Evolutionary conservation across 2,888 invertebrate species (phyloP).

Genomic region (Temnothorax unifasciatus): DNA sequence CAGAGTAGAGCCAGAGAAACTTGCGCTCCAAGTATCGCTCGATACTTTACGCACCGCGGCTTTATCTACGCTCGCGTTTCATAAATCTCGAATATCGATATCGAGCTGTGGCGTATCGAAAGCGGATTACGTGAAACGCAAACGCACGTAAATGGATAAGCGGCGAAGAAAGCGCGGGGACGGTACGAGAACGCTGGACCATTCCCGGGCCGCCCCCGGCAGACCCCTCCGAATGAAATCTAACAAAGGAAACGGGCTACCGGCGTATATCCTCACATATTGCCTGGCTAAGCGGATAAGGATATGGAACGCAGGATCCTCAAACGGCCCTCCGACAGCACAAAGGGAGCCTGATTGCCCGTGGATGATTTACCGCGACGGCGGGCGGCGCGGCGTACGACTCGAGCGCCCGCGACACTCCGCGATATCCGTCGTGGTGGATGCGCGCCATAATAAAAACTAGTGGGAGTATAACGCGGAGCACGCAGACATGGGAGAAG

Average conservation of each 20-base stretch:
- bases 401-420: slow-evolving; percentile 29
- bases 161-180: slow-evolving; percentile 19
- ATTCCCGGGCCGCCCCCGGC: background rate
- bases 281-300: slow-evolving; percentile 60
- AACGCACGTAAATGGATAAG: slow-evolving; percentile 39
- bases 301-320: slow-evolving; percentile 53
- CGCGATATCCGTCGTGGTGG: slow-evolving; percentile 58
- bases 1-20: background rate
- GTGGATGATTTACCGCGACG: slow-evolving; percentile 72
- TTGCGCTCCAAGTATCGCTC: slow-evolving; percentile 1
- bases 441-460: slow-evolving; percentile 58
- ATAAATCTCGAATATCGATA: slow-evolving; percentile 41
- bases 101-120: slow-evolving; percentile 1
- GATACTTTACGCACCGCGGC: background rate
- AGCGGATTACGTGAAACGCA: slow-evolving; percentile 48
- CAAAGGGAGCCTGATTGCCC: slow-evolving; percentile 71
- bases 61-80: slow-evolving; percentile 11
- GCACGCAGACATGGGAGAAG: slow-evolving; percentile 8
- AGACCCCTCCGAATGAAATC: slow-evolving; percentile 32
- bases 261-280: slow-evolving; percentile 66
- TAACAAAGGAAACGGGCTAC: slow-evolving; percentile 60
- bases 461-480: slow-evolving; percentile 15
- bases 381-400: background rate
- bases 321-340: slow-evolving; percentile 58
- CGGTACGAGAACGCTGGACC: slow-evolving; percentile 34